Evolutionary conservation across 2,888 invertebrate species (phyloP).

Genomic region (Hemaris fuciformis): DNA sequence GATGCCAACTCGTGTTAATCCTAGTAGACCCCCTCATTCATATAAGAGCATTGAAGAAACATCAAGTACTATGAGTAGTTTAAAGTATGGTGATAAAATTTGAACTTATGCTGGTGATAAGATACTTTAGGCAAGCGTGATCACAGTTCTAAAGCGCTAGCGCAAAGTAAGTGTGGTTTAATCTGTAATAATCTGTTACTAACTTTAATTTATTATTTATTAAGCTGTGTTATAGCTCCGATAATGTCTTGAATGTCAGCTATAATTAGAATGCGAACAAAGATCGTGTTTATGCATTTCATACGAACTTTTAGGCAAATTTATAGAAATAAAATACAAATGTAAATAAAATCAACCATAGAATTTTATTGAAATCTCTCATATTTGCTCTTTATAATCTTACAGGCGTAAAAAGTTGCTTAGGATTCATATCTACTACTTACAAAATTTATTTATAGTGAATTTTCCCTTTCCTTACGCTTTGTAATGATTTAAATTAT

Average conservation of each 20-base stretch:
- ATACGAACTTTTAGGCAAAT: conserved; percentile 48
- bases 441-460: no score
- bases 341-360: background rate
- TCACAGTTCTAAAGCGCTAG: conserved; percentile 37
- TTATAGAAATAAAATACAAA: background rate
- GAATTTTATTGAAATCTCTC: conserved; percentile 6
- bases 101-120: conserved; percentile 16
- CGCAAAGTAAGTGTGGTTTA: conserved; percentile 34
- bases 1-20: conserved; percentile 20
- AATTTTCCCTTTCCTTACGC: no score
- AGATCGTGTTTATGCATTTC: conserved; percentile 68
- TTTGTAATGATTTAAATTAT: no score
- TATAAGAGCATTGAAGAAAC: conserved; percentile 24
- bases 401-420: background rate
- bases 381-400: background rate
- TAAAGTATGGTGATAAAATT: conserved; percentile 72
- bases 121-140: conserved; percentile 33
- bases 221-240: conserved; percentile 44
- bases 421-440: background rate
- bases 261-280: conserved; percentile 49
- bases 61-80: conserved; percentile 44
- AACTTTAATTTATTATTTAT: conserved; percentile 39
- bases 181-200: conserved; percentile 34
- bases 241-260: conserved; percentile 43
- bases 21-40: conserved; percentile 16